Evolutionary conservation across 23 tunicate species (phyloP).

Genomic region (Botrylloides violaceus): DNA sequence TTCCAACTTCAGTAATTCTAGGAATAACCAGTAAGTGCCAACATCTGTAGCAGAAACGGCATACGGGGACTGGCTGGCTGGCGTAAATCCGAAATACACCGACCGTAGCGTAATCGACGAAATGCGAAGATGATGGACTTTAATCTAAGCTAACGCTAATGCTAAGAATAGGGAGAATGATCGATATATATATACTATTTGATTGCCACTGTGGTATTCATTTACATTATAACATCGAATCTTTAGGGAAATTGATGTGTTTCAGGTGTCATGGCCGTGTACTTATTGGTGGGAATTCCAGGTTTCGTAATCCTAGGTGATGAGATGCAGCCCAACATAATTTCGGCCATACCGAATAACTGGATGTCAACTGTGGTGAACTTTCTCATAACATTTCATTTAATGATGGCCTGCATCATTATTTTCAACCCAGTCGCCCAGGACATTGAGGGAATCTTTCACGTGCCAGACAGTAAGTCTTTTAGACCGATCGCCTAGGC

Average conservation of each 20-base stretch:
- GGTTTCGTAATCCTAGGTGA: constrained; percentile 80
- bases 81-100: no score
- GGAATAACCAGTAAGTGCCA: constrained; percentile 66
- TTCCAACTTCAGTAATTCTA: constrained; percentile 43
- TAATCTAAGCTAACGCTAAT: no score
- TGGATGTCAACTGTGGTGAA: constrained; percentile 62
- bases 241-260: no score
- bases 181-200: no score
- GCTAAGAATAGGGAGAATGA: no score
- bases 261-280: constrained; percentile 54
- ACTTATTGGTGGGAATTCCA: constrained; percentile 42
- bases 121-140: no score
- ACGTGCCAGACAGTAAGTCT: constrained; percentile 43
- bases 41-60: no score
- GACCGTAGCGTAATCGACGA: no score
- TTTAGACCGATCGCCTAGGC: no score
- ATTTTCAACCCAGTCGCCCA: constrained; percentile 68
- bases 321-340: constrained; percentile 53
- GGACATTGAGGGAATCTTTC: constrained; percentile 65
- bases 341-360: constrained; percentile 11
- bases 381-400: constrained; percentile 64
- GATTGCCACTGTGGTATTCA: no score
- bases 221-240: no score
- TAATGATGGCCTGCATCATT: constrained; percentile 66
- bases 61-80: no score